Base-by-base conservation (phyloP, 2,888 invertebrate genomes). In the Andrena haemorrhoa region DNA sequence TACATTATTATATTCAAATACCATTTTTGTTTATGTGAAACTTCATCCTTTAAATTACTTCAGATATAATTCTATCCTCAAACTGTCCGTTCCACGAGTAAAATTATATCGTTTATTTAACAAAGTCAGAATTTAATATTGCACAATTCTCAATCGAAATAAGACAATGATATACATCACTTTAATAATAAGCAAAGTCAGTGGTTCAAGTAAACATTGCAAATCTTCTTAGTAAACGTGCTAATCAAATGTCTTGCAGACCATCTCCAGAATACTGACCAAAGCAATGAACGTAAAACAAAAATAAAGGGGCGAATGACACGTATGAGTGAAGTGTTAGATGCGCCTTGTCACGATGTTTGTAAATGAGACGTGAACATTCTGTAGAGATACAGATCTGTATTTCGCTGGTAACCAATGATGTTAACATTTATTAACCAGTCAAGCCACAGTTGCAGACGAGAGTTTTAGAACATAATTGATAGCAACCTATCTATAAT, bases 291-390 rank as follows among this genome's bases (percentile, higher is more conserved):
- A 49, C 20, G 7, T 56, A 51, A 26, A 20, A 1, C 3, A 71
- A 41, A 33, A 71, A 63, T 29, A 41, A 72, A 68, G n/a, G n/a
- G 56, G 29, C 29, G 71, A 61, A 65, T 2, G n/a, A 20, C 3
- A 47, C 75, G 73, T 85, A 83, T 83, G 84, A 72, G 58, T 31
- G 63, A 71, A 70, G 79, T 61, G 26, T 7, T 56, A 56, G 5
- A 68, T 75, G 35, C 63, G 66, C 77, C 61, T 86, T 86, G 84
- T 86, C 84, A 61, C 61, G 69, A 51, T 79, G 63, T 75, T 65
- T 49, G 47, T 73, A 74, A 84, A 71, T 53, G 65, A 51, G 20
- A 60, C 26, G n/a, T 12, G 53, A 53, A 61, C 16, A 74, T 26
- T 51, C 31, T 20, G 16, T 47, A 72, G 47, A 75, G 69, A 81